Base-by-base conservation (phyloP, 2,888 invertebrate genomes). In the Torymus auratus region DNA sequence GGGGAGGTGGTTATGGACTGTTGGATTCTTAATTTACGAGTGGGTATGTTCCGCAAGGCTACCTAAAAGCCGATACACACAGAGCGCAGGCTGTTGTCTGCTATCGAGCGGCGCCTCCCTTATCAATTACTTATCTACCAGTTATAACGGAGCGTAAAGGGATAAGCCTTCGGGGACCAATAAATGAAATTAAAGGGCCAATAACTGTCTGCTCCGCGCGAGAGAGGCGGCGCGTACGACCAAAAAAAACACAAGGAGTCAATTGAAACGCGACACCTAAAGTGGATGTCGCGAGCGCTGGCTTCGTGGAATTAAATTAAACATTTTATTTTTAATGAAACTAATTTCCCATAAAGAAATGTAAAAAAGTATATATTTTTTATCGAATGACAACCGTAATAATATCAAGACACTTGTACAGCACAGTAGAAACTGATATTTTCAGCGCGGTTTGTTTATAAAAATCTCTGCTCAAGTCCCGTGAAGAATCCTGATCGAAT, bases 51-150 rank as follows among this genome's bases (percentile, higher is more conserved):
- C 41, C 41, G 41, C 41, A 41, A 41, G 41, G 41, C 55, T 4
- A 11, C 23, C 41, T 55, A 68, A 52, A 68, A 55, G 41, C n/a
- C 5, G 68, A 68, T 41, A n/a, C 10, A n/a, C 55, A 68, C 23
- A 55, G 23, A 68, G 13, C 14, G 7, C 41, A 41, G 41, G 7
- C 41, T n/a, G 14, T 14, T 55, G 23, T 55, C 23, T 52, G 58
- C 10, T 58, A 41, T 58, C 20, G 50, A 50, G 1, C 50, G 14
- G 50, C 13, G n/a, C 15, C 23, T 61, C 20, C 50, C 55, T 78
- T 73, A 74, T 69, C 73, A 69, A 73, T 79, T 80, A 75, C 80
- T 80, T 75, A 75, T 80, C 58, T 58, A 60, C 64, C 17, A 58
- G 64, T 62, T 56, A 28, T 70, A 64, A 28, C 41, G n/a, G 58